Evolutionary conservation across 1,140 invertebrate species (phyloP), one percentile per base, ranked within the genome.

Genomic region (Heliconius himera): DNA sequence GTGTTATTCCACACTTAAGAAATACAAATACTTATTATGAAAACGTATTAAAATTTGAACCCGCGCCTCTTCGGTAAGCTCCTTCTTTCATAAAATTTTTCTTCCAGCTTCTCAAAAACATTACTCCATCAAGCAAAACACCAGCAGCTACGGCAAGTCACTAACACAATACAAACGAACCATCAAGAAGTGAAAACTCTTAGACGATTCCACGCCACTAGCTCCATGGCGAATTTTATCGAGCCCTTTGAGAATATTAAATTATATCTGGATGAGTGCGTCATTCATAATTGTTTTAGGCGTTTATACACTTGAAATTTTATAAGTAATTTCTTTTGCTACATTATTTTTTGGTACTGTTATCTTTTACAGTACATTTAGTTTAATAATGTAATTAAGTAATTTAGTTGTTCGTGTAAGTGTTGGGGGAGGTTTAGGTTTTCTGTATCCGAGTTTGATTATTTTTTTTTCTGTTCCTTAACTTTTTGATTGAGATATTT

Each of bases 211-310:
- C 85, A 73, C 71, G 77, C 73, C 82, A 83, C 81, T 84, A 88
- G 82, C 79, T 87, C 82, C 88, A 90, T 87, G 85, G 88, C 87
- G 87, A 89, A 88, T 88, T 92, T 89, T 88, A 90, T 90, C 83
- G 82, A 81, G 81, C 77, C 82, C 76, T 81, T 81, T 60, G 70
- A 80, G 77, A 77, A 85, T 83, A 87, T 87, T 83, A 84, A 85
- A 85, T 88, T 86, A 88, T 80, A 79, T 83, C 82, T 82, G 79
- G 82, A 84, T 77, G 85, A 84, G 74, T 73, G 81, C 77, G 77
- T 71, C 74, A 77, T 80, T 71, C 49, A 79, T 79, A 76, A 79
- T n/a, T 51, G 51, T 36, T 79, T 72, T 76, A 71, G 56, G 5
- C 3, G 60, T 66, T 79, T 73, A 70, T 71, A 70, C 33, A 74